Conservation (phyloP, 2,797 vertebrate species). For the Enteromius argenteus region DNA sequence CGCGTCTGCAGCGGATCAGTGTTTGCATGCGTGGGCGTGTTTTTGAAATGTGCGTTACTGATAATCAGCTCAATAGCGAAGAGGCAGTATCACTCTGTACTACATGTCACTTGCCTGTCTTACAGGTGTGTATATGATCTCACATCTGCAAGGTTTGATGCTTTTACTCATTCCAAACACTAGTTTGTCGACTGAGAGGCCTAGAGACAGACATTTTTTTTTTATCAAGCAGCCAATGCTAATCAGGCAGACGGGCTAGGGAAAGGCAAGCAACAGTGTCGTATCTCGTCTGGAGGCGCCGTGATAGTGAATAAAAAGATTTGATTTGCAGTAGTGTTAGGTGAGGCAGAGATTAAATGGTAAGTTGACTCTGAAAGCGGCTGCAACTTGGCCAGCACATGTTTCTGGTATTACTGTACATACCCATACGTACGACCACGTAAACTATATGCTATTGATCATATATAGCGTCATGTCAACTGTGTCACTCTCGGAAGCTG, state of each 20-base stretch:
- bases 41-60: conserved; percentile 36
- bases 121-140: conserved; percentile 22
- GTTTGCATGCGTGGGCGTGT: conserved; percentile 5
- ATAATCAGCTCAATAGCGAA: conserved; percentile 34
- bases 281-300: neutral
- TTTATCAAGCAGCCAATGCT: conserved; percentile 24
- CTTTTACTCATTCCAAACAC: conserved; percentile 20
- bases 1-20: neutral
- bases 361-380: conserved; percentile 41
- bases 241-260: conserved; percentile 36
- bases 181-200: conserved; percentile 4
- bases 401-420: neutral
- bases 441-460: conserved; percentile 11
- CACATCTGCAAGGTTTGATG: conserved; percentile 8
- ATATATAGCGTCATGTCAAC: conserved; percentile 19
- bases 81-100: conserved; percentile 5
- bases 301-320: conserved; percentile 50
- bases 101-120: conserved; percentile 7
- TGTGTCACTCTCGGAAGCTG: conserved; percentile 43
- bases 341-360: conserved; percentile 52
- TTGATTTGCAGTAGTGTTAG: conserved; percentile 53
- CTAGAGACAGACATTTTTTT: neutral
- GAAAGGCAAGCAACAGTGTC: neutral
- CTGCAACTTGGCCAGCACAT: conserved; percentile 21
- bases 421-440: conserved; percentile 11